Evolutionary conservation across 2,113 vertebrate species (phyloP).

Genomic region (Centropristis striata): DNA sequence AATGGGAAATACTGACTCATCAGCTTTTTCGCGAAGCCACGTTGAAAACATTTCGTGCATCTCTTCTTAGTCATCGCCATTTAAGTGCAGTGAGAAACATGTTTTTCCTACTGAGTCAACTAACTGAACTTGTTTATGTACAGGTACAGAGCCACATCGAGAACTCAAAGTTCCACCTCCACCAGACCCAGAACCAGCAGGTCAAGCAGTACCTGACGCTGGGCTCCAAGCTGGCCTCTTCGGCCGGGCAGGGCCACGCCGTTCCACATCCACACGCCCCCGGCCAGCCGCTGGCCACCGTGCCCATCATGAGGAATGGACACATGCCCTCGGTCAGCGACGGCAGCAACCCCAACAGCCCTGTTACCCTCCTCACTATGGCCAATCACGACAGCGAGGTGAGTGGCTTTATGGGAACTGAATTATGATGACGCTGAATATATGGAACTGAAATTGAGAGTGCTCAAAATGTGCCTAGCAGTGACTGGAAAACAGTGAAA

Average conservation of each 20-base stretch:
- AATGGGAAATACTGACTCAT: conserved; percentile 6
- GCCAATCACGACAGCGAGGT: conserved; percentile 89
- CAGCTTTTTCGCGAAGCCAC: not conserved
- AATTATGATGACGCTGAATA: not conserved
- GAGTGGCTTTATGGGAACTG: conserved; percentile 53
- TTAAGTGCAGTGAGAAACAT: not conserved
- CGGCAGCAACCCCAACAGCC: conserved; percentile 82
- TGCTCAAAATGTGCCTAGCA: not conserved
- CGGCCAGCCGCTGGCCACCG: conserved; percentile 79
- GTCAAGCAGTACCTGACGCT: conserved; percentile 93
- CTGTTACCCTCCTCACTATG: conserved; percentile 87
- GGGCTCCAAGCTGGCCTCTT: conserved; percentile 88
- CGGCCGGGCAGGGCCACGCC: conserved; percentile 83
- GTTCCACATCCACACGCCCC: conserved; percentile 82
- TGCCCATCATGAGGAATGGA: conserved; percentile 86
- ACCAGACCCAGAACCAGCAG: conserved; percentile 91
- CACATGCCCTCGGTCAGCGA: conserved; percentile 84
- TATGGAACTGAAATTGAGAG: conserved; percentile 67
- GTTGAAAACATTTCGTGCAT: not conserved
- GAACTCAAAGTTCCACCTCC: conserved; percentile 91
- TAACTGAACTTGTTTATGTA: not conserved
- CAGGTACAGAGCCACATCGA: conserved; percentile 94
- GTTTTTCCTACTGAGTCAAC: not conserved
- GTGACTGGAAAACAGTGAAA: conserved; percentile 29
- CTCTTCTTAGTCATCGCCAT: conserved; percentile 19